Base-by-base conservation (phyloP, 2,113 vertebrate species). In the Mola mola region DNA sequence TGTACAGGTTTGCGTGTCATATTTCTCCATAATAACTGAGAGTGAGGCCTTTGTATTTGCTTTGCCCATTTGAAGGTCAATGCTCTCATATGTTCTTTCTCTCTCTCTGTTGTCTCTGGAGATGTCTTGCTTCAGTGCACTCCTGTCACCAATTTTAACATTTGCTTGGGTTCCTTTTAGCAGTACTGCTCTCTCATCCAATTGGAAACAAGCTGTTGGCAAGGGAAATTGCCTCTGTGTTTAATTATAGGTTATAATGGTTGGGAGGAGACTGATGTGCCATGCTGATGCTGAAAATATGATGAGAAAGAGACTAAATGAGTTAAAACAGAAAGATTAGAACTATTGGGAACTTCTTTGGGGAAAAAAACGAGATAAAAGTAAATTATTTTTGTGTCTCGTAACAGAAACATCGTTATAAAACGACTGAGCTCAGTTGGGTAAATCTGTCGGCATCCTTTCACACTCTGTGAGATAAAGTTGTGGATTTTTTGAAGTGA, bases 241-340 rank as follows among this genome's bases (percentile, higher is more conserved):
- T 87, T 88, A 88, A 88, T 88, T 87, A 83, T 70, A 75, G 81
- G 63, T 66, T 74, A 66, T 77, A 82, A 84, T 43, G 67, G 71
- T 72, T 65, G 73, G 72, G 76, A 81, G 63, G 67, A 81, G 72
- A 73, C 49, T 42, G 26, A 42, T 67, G 72, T 61, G 62, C 66
- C 12, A 3, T 10, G 47, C 47, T 53, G 69, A 81, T 75, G 73
- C 62, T 77, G 73, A 78, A 77, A 82, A 66, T 66, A 85, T 64
- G 57, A 82, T 26, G 46, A 82, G 76, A 41, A 51, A 47, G 55
- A 53, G 62, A 76, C 60, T 24, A 44, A 78, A 75, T 66, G 41
- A 78, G 52, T 21, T 61, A 20, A 68, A 67, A 40, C 52, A n/a
- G 16, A 16, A 38, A 43, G 26, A 57, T 48, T 51, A 46, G 59